Conservation (phyloP, 1,140 invertebrate species). For the Danaus melanippus region DNA sequence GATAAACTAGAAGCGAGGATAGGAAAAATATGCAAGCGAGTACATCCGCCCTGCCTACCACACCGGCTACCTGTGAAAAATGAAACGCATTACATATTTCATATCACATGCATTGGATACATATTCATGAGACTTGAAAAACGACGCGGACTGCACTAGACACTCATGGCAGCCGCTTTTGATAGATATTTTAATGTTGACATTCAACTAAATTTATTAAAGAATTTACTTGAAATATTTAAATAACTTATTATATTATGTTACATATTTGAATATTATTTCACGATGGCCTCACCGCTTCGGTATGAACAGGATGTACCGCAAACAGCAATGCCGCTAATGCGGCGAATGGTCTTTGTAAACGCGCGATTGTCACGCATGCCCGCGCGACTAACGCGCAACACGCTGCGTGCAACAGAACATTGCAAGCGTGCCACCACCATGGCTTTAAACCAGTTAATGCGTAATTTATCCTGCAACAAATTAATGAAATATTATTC, state of each 20-base stretch:
- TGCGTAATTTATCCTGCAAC: slow-evolving; percentile 82
- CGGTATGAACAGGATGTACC: slow-evolving; percentile 92
- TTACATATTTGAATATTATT: slow-evolving; percentile 3
- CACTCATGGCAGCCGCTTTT: too few species aligned
- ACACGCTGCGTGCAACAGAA: slow-evolving; percentile 80
- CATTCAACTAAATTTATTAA: too few species aligned
- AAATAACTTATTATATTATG: too few species aligned
- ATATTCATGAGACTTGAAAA: slow-evolving; percentile 5
- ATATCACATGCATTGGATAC: background rate
- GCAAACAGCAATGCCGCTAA: slow-evolving; percentile 86
- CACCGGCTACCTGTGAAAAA: slow-evolving; percentile 78
- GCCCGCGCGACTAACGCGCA: slow-evolving; percentile 82
- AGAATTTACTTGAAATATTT: too few species aligned
- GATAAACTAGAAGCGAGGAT: slow-evolving; percentile 84
- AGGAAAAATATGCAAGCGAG: slow-evolving; percentile 88
- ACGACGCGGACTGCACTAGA: too few species aligned
- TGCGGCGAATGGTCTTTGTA: slow-evolving; percentile 78
- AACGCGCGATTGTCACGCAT: slow-evolving; percentile 76
- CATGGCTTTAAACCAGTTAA: slow-evolving; percentile 78
- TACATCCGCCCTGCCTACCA: slow-evolving; percentile 89
- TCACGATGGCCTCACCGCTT: slow-evolving; percentile 78
- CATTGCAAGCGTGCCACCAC: slow-evolving; percentile 85
- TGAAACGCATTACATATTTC: slow-evolving; percentile 6
- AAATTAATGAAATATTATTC: slow-evolving; percentile 14
- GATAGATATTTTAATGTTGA: too few species aligned